Percentiles rank a stretch among this genome's conserved stretches.
Conservation (phyloP, 2,888 invertebrate species). For the Leistus spinibarbis region DNA sequence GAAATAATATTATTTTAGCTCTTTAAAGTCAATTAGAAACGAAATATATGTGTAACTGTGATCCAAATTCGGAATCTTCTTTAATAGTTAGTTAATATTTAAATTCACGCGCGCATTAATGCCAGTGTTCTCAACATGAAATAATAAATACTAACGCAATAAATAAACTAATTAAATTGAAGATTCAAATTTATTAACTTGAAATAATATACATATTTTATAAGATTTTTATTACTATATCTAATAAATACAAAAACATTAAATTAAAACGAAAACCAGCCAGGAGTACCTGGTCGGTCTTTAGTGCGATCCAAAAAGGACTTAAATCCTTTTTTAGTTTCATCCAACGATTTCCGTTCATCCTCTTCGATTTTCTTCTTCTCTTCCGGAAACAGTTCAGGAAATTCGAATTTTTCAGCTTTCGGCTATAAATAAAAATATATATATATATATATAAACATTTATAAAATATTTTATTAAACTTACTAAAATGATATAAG, state of each 20-base stretch:
- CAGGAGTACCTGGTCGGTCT: slow-evolving; percentile 73
- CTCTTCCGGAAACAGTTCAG: slow-evolving; percentile 69
- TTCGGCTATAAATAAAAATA: slow-evolving; percentile 65
- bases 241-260: background rate
- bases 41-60: no score
- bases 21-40: no score
- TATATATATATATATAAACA: slow-evolving; percentile 10
- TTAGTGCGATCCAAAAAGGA: slow-evolving; percentile 68
- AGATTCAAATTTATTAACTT: background rate
- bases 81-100: no score
- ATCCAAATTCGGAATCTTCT: no score
- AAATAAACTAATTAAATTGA: no score
- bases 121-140: no score
- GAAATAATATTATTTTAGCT: no score
- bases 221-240: background rate
- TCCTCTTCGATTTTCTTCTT: slow-evolving; percentile 63
- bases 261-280: slow-evolving; percentile 75
- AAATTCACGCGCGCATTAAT: no score
- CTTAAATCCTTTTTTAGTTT: slow-evolving; percentile 66
- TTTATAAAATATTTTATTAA: slow-evolving; percentile 21
- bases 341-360: slow-evolving; percentile 65
- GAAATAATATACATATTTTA: background rate
- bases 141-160: no score
- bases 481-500: slow-evolving; percentile 78
- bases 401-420: slow-evolving; percentile 75